A percentile compares a stretch with the other conserved stretches of the same genome.
Evolutionary conservation across 2,113 vertebrate genomes (phyloP).

Genomic region (Neodontobutis hainanensis): DNA sequence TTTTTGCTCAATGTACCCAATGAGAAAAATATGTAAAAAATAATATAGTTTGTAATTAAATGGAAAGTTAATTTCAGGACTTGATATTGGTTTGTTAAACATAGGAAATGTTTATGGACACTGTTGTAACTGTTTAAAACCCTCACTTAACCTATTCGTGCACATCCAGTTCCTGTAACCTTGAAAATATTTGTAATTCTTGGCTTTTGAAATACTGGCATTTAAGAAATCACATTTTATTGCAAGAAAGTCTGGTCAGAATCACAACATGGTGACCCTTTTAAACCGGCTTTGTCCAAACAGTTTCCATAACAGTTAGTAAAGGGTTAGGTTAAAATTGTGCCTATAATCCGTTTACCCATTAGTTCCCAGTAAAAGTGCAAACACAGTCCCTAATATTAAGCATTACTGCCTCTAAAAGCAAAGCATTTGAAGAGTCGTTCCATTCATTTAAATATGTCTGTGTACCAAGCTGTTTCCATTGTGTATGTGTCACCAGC

Average conservation of each 20-base stretch:
- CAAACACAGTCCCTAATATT: neutral
- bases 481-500: conserved; percentile 51
- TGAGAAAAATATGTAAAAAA: no score
- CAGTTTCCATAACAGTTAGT: neutral
- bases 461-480: conserved; percentile 29
- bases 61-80: no score
- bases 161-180: no score
- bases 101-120: neutral
- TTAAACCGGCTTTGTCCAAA: neutral
- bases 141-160: neutral
- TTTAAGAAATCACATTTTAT: no score
- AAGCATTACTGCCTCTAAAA: neutral
- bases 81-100: no score
- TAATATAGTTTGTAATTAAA: no score
- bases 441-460: conserved; percentile 27
- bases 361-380: neutral
- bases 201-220: no score
- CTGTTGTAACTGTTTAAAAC: neutral
- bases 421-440: neutral
- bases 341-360: neutral
- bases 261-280: neutral
- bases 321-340: no score
- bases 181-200: no score
- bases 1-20: no score
- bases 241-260: no score